Conservation (phyloP, 2,113 vertebrate genomes). For the Stegastes partitus region DNA sequence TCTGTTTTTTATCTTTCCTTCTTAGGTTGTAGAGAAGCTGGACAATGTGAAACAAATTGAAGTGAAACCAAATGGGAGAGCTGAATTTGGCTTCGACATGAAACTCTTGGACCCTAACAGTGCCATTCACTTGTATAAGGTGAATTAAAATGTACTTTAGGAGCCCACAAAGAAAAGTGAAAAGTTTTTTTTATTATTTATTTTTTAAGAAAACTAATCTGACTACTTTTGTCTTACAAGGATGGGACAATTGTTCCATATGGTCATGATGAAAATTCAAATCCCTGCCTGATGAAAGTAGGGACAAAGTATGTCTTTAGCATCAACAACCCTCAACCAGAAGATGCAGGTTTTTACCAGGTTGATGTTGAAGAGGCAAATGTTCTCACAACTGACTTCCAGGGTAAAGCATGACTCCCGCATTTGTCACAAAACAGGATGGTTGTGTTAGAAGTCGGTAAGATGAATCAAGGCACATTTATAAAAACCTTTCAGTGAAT, state of each 20-base stretch:
- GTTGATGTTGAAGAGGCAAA: slow-evolving; percentile 88
- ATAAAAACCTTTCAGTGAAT: not conserved
- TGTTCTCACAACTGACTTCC: slow-evolving; percentile 88
- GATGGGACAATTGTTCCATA: slow-evolving; percentile 86
- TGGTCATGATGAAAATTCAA: slow-evolving; percentile 77
- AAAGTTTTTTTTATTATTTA: not conserved
- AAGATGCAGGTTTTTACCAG: slow-evolving; percentile 92
- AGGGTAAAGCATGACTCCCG: slow-evolving; percentile 70
- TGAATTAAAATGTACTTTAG: slow-evolving; percentile 71
- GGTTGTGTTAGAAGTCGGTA: not conserved
- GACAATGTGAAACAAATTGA: slow-evolving; percentile 86
- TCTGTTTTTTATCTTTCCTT: not conserved
- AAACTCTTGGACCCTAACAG: slow-evolving; percentile 84
- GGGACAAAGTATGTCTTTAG: slow-evolving; percentile 88
- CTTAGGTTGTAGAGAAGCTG: slow-evolving; percentile 85
- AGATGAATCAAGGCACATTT: not conserved
- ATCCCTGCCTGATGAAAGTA: slow-evolving; percentile 80
- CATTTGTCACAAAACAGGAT: not conserved
- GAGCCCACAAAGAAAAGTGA: no score
- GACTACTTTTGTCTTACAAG: slow-evolving; percentile 70
- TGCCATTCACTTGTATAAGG: slow-evolving; percentile 90
- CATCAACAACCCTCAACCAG: slow-evolving; percentile 84
- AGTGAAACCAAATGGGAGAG: slow-evolving; percentile 84
- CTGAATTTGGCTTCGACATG: slow-evolving; percentile 89
- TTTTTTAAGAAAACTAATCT: not conserved